Conservation (phyloP, 2,113 vertebrate species). For the Garra rufa region DNA sequence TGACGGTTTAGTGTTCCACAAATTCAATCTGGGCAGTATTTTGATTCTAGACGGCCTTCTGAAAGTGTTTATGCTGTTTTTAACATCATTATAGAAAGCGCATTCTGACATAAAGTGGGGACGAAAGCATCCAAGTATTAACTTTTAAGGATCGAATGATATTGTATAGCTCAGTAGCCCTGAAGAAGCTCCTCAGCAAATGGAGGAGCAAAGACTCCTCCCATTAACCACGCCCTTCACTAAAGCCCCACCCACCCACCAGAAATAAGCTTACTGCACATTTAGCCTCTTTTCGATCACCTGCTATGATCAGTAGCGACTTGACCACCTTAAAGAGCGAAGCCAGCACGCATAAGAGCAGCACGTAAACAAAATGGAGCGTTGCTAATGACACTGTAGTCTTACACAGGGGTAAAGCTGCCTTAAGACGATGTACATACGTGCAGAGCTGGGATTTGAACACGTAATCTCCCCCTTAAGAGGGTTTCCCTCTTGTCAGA, state of each 20-base stretch:
- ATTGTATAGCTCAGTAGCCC: slow-evolving; percentile 30
- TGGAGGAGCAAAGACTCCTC: slow-evolving; percentile 26
- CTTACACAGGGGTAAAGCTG: slow-evolving; percentile 66
- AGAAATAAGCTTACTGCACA: slow-evolving; percentile 12
- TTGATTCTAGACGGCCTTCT: slow-evolving; percentile 5
- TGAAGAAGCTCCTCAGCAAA: slow-evolving; percentile 37
- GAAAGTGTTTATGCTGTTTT: neutral
- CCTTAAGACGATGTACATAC: slow-evolving; percentile 70
- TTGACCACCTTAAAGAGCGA: neutral
- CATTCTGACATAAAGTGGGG: neutral
- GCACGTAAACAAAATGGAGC: slow-evolving; percentile 46
- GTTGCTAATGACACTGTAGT: slow-evolving; percentile 65
- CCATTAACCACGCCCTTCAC: neutral
- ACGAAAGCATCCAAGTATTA: neutral
- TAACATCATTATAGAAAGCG: neutral
- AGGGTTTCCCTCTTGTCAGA: slow-evolving; percentile 69
- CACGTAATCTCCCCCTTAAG: slow-evolving; percentile 69
- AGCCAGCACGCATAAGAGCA: neutral
- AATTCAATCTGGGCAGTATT: neutral
- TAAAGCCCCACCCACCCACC: neutral
- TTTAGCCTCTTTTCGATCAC: neutral
- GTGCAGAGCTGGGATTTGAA: slow-evolving; percentile 74
- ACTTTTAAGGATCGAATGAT: neutral
- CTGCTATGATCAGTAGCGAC: neutral
- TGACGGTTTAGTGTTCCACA: neutral